Evolutionary conservation across 2,113 vertebrate species (phyloP).

Genomic region (Aleadryas rufinucha): DNA sequence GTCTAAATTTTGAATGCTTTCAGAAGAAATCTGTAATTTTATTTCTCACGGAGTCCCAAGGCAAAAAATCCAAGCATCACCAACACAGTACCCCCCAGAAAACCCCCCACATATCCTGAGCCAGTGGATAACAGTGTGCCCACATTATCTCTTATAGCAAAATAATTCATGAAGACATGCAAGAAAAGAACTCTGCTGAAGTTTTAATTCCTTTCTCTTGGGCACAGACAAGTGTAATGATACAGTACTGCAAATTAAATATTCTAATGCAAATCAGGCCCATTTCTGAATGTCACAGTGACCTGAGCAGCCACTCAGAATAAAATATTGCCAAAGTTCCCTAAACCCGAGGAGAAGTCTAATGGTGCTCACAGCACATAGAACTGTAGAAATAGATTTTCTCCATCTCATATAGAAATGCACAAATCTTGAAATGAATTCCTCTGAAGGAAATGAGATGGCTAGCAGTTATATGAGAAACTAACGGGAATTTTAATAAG

Average conservation of each 20-base stretch:
- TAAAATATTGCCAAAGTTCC: background rate
- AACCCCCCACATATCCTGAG: background rate
- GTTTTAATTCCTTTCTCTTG: background rate
- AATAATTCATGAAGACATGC: background rate
- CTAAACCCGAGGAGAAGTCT: background rate
- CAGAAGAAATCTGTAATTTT: background rate
- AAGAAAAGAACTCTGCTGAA: background rate
- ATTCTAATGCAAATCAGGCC: conserved; percentile 4
- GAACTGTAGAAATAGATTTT: background rate
- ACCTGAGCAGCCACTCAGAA: background rate
- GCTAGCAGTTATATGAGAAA: background rate
- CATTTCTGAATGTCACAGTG: background rate
- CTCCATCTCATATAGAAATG: background rate
- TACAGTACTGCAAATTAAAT: conserved; percentile 2
- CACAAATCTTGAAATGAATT: background rate
- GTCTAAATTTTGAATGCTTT: background rate
- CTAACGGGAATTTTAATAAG: conserved; percentile 14
- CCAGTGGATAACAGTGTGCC: background rate
- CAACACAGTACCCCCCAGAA: background rate
- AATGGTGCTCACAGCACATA: background rate
- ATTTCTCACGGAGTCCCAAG: background rate
- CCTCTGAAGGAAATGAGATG: background rate
- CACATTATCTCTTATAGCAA: background rate
- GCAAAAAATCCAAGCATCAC: background rate
- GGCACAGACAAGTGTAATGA: background rate